phyloP scores from a whole-genome alignment of 2,888 invertebrate genomes.

The Pammene fasciana region DNA sequence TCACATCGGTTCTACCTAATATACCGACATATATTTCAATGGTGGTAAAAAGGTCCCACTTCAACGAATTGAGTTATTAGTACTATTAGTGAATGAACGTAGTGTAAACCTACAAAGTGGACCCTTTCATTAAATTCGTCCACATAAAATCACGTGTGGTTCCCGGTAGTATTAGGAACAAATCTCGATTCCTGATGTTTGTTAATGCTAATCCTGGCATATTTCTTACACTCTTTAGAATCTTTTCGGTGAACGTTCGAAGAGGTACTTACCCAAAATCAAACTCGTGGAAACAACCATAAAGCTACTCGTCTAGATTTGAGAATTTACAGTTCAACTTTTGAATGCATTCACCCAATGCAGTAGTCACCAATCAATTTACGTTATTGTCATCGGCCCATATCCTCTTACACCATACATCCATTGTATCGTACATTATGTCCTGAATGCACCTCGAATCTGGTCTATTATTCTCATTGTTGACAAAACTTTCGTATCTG shows the following conservation, averaged over 20 bases:
- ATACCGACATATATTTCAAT: background rate
- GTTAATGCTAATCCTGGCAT: background rate
- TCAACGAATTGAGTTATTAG: too few relatives aligned
- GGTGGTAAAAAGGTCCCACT: too few relatives aligned
- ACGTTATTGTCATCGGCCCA: slow-evolving; percentile 22
- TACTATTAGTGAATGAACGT: too few relatives aligned
- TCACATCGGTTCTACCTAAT: background rate
- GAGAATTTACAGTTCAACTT: slow-evolving; percentile 2
- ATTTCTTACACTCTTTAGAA: background rate
- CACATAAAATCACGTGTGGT: too few relatives aligned
- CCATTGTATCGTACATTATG: slow-evolving; percentile 49
- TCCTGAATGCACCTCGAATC: slow-evolving; percentile 59
- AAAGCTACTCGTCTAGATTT: background rate
- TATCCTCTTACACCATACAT: slow-evolving; percentile 13
- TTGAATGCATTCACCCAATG: background rate
- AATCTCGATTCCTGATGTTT: background rate
- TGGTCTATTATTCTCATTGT: background rate
- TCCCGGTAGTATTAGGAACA: too few relatives aligned
- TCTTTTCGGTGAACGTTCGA: background rate
- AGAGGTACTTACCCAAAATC: background rate
- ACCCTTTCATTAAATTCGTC: too few relatives aligned
- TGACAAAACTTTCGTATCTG: background rate
- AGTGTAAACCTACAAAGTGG: too few relatives aligned
- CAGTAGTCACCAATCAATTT: slow-evolving; percentile 19
- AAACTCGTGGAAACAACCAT: background rate